A percentile compares a stretch with the other conserved stretches of the same genome.
Evolutionary conservation across 2,797 vertebrate genomes (phyloP).

Genomic region (Neopelma chrysocephalum): DNA sequence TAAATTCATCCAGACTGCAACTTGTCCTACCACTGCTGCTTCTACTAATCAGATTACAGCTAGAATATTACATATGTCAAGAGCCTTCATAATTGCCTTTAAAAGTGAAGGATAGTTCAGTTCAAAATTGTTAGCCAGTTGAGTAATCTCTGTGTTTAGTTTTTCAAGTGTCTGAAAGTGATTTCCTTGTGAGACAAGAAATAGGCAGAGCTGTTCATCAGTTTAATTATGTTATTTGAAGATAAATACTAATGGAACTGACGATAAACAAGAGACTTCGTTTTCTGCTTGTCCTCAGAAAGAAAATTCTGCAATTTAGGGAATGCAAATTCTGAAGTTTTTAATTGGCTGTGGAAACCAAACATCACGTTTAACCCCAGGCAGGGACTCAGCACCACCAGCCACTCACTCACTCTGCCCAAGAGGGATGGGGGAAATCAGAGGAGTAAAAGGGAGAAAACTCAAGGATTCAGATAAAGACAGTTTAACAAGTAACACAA

Average conservation of each 20-base stretch:
- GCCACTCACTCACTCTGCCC: background rate
- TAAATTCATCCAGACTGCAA: slow-evolving; percentile 46
- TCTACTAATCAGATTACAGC: slow-evolving; percentile 50
- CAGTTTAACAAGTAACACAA: background rate
- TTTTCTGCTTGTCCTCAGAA: background rate
- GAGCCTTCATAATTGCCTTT: slow-evolving; percentile 47
- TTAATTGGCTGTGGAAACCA: background rate
- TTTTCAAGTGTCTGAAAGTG: background rate
- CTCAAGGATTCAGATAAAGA: background rate
- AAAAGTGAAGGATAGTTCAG: slow-evolving; percentile 43
- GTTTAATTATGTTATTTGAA: background rate
- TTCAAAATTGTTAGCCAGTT: slow-evolving; percentile 5
- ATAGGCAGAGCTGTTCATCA: background rate
- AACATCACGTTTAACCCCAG: background rate
- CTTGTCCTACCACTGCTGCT: slow-evolving; percentile 27
- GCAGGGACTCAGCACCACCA: background rate
- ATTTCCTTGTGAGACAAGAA: background rate
- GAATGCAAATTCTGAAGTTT: background rate
- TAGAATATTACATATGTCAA: slow-evolving; percentile 53
- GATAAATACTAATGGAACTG: background rate
- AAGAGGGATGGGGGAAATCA: background rate
- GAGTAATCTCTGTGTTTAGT: background rate
- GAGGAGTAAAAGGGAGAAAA: background rate
- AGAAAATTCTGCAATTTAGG: background rate
- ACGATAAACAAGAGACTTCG: background rate